Conservation (phyloP, 2,797 vertebrate species). For the Epinephelus coioides region DNA sequence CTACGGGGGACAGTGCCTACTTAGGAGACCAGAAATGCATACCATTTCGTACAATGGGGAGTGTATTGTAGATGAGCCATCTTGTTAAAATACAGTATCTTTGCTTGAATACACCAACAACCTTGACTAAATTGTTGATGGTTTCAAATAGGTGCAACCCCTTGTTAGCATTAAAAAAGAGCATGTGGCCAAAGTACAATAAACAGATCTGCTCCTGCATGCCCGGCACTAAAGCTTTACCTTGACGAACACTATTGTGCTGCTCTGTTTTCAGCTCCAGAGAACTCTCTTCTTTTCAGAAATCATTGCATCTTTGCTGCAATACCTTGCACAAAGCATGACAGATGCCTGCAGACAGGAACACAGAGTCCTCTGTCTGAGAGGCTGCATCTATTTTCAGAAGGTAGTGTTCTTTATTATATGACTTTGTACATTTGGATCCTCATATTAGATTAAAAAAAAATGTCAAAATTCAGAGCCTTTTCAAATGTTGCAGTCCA, state of each 20-base stretch:
- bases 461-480: background rate
- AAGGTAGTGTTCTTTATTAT: background rate
- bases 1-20: too few relatives aligned
- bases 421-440: background rate
- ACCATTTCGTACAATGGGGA: too few relatives aligned
- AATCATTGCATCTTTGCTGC: background rate
- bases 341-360: background rate
- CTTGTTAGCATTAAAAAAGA: background rate
- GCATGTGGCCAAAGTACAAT: too few relatives aligned
- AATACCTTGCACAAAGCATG: background rate
- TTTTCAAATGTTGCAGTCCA: background rate
- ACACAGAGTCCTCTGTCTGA: background rate
- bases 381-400: background rate
- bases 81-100: too few relatives aligned
- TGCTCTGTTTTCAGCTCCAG: background rate
- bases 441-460: background rate
- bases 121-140: too few relatives aligned
- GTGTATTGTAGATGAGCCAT: too few relatives aligned
- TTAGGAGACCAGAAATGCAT: too few relatives aligned
- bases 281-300: background rate
- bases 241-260: background rate
- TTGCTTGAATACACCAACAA: background rate
- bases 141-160: background rate
- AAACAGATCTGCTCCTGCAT: background rate
- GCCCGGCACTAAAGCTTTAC: background rate